Conservation (phyloP, 2,888 invertebrate species). For the Cataglyphis altisquamis region DNA sequence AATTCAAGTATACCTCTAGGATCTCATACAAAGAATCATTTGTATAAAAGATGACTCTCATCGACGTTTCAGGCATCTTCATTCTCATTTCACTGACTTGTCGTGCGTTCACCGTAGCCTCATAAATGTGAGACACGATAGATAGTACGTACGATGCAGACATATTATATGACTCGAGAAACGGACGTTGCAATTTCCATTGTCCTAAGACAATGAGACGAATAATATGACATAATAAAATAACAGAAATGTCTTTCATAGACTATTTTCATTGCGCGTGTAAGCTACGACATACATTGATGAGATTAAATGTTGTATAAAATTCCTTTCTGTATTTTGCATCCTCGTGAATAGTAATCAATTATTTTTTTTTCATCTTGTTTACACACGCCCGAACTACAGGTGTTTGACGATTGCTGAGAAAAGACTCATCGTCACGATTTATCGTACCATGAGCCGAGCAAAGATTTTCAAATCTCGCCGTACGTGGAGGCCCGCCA, state of each 20-base stretch:
- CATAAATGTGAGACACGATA: not conserved
- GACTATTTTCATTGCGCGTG: constrained; percentile 18
- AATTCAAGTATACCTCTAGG: constrained; percentile 12
- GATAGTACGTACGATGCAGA: constrained; percentile 6
- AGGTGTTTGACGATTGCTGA: constrained; percentile 13
- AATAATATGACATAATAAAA: constrained; percentile 45
- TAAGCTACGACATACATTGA: not conserved
- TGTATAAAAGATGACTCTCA: constrained; percentile 10
- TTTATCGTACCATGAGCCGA: constrained; percentile 41
- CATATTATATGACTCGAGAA: constrained; percentile 27
- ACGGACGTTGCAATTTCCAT: constrained; percentile 53
- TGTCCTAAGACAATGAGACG: constrained; percentile 47
- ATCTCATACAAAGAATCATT: not conserved
- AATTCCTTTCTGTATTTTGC: not conserved
- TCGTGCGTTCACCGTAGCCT: not conserved
- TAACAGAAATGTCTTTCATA: constrained; percentile 6
- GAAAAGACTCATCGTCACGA: constrained; percentile 23
- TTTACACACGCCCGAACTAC: not conserved
- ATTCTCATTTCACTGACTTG: constrained; percentile 29
- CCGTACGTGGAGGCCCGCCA: constrained; percentile 42
- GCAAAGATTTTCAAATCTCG: constrained; percentile 73
- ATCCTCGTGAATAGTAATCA: not conserved
- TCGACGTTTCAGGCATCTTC: constrained; percentile 14
- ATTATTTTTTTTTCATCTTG: not conserved
- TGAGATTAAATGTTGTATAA: constrained; percentile 24